Conservation (phyloP, 2,888 invertebrate genomes). For the Phaonia tiefii region DNA sequence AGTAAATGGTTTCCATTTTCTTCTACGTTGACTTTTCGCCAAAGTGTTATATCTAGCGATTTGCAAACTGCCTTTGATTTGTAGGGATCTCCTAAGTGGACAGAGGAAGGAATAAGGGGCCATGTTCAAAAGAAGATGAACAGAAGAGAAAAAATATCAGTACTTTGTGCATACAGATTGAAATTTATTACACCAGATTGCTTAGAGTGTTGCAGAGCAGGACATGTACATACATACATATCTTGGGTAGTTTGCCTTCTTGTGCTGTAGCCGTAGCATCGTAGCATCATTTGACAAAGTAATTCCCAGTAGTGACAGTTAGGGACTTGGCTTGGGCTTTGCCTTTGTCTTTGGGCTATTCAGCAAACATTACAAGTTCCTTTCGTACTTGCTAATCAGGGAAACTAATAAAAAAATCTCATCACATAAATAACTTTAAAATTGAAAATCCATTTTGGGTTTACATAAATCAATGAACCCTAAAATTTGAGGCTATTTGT, state of each 20-base stretch:
- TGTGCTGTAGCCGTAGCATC: no score
- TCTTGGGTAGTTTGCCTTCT: no score
- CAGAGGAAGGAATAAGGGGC: neutral
- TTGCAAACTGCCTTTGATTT: neutral
- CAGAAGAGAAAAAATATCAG: constrained; percentile 23
- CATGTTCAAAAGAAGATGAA: constrained; percentile 9
- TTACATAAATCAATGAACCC: constrained; percentile 8
- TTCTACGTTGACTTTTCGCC: neutral
- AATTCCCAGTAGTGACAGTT: neutral
- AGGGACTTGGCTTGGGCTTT: no score
- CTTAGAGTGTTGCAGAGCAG: no score
- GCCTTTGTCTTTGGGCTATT: no score
- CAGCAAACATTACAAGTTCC: constrained; percentile 1
- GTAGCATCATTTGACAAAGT: constrained; percentile 10
- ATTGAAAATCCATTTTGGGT: neutral
- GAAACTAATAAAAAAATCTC: neutral
- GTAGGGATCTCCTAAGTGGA: neutral
- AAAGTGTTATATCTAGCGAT: constrained; percentile 6
- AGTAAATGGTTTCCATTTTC: neutral
- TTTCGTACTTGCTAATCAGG: no score
- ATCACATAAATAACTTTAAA: neutral
- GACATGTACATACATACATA: no score
- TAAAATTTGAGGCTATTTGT: neutral
- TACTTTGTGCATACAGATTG: constrained; percentile 66
- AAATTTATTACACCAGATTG: constrained; percentile 63